Evolutionary conservation across 2,797 vertebrate genomes (phyloP), one percentile per base, ranked within the genome.

Genomic region (Galago senegalensis): DNA sequence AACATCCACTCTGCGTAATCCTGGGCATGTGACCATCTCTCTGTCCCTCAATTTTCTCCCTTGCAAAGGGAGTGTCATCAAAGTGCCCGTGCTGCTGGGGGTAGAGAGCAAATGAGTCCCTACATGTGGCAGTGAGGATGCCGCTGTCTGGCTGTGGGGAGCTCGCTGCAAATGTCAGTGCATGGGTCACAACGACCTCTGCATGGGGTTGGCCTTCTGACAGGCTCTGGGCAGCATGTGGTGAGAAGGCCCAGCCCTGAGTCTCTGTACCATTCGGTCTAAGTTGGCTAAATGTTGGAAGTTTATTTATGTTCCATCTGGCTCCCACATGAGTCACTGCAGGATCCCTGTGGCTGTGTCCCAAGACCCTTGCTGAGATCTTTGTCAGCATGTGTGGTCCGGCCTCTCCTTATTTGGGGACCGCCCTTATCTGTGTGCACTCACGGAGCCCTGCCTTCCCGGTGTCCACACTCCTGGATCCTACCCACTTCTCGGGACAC

Each of bases 281-380:
- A n/a, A 53, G 43, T 7, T 27, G 58, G n/a, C 81, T 95, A 18
- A 6, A 49, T 25, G 53, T 53, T 75, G 87, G 58, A 49, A 76
- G 60, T 80, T 95, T 89, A 80, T 80, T 93, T 86, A 65, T 76
- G 23, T 76, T 49, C 92, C 89, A 65, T 88, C 85, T 92, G 80
- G 61, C 46, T 85, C 21, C 67, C 72, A 27, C 40, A 61, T 3
- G 25, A 84, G 67, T 37, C n/a, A 17, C 84, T 11, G 16, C 75
- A 37, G 89, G 89, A 81, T 43, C 29, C 76, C 67, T 18, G 31
- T 20, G 46, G 23, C 72, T 70, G 75, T 82, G 93, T 63, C 31
- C 31, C 31, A 53, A 75, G 82, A 56, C 69, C 86, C 46, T 69
- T 20, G 12, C 40, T 40, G 87, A 65, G 69, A 61, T 84, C 90